Evolutionary conservation across 2,888 invertebrate genomes (phyloP).

Genomic region (Laothoe populi): DNA sequence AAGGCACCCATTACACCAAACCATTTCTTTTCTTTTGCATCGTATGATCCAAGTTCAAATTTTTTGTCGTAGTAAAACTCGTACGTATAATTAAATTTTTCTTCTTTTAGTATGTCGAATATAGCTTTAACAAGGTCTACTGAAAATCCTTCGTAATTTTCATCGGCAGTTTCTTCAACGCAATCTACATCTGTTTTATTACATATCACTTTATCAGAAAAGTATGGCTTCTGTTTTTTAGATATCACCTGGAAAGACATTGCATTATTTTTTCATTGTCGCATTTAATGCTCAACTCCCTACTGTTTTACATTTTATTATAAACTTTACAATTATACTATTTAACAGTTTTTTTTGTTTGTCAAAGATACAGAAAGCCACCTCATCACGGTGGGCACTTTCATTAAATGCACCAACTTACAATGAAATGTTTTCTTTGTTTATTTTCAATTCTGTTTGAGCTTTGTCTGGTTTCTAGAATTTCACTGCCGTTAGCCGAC

Average conservation of each 20-base stretch:
- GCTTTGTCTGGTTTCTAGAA: constrained; percentile 72
- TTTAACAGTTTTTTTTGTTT: no score
- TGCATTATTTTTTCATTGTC: no score
- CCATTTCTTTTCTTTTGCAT: constrained; percentile 67
- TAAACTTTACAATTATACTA: no score
- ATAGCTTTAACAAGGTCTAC: constrained; percentile 90
- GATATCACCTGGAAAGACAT: constrained; percentile 80
- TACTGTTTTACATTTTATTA: no score
- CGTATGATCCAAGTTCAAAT: constrained; percentile 57
- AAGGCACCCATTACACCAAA: constrained; percentile 69
- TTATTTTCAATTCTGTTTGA: constrained; percentile 8
- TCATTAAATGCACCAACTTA: constrained; percentile 53
- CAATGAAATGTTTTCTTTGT: constrained; percentile 86
- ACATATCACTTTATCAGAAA: constrained; percentile 85
- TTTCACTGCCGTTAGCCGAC: constrained; percentile 78
- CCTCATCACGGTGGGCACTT: no score
- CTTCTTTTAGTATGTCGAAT: constrained; percentile 81
- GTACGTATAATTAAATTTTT: constrained; percentile 69
- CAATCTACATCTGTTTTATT: constrained; percentile 49
- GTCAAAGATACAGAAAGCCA: no score
- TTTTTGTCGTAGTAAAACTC: constrained; percentile 57
- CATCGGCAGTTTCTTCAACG: constrained; percentile 83
- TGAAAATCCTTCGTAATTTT: constrained; percentile 90
- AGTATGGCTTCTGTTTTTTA: constrained; percentile 89
- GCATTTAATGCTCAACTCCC: no score